Base-by-base conservation (phyloP, 2,888 invertebrate genomes). In the Heliconius aoede region DNA sequence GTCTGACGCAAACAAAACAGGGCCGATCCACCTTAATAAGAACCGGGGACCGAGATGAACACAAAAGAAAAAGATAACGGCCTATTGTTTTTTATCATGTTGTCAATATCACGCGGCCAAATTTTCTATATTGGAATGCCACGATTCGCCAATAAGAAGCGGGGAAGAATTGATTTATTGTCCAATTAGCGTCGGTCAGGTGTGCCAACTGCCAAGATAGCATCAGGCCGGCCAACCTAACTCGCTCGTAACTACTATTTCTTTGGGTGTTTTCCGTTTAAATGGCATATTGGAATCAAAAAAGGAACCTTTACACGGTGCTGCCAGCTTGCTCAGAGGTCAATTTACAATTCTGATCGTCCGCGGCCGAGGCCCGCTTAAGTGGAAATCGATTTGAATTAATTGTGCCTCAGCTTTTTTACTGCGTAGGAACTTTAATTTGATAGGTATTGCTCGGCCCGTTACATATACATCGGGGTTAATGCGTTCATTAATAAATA, bases 141-240 rank as follows among this genome's bases (percentile, higher is more conserved):
- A 90, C 91, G 92, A 93, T 93, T 90, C 93, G 91, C 94, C 94
- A 94, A 94, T 94, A 94, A 94, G 93, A 94, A 94, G 92, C 93
- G 90, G 90, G 90, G 90, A 91, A 93, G 94, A 94, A 94, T 94
- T 94, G 94, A 94, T 94, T 94, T 94, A 94, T 94, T 94, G 94
- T 93, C 94, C 94, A 94, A 94, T 94, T 94, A 94, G 94, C 92
- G 94, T 94, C 92, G 93, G 93, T 94, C 94, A 94, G 93, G 94
- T 93, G 94, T 94, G 94, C 94, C 94, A 94, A 94, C 94, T 94
- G 94, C 93, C 93, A 93, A 94, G 94, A 94, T 94, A 94, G 90
- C 89, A 94, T 94, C 94, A 91, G 89, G 89, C 88, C 91, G 92
- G 92, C 90, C 92, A 94, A 93, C 93, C 92, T 92, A 92, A 93